Evolutionary conservation across 53 echinoderm and acorn worm genomes (phyloP), one percentile per base, ranked within the genome.

Genomic region (Actinopyga echinites): DNA sequence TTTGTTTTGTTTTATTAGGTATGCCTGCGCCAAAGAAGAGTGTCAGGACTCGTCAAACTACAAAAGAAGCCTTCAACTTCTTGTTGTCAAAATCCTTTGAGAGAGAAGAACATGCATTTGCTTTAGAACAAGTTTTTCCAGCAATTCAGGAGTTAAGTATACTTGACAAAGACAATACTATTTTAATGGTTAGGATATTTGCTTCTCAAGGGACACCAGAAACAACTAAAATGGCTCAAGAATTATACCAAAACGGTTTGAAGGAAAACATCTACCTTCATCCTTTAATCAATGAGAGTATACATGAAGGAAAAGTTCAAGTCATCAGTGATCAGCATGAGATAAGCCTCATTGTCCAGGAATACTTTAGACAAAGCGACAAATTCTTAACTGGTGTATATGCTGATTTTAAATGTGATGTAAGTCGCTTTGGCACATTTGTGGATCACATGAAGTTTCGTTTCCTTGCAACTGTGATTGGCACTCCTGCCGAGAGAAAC

Each of bases 241-340:
- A 71, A 25, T n/a, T 71, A 23, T 44, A 23, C n/a, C 71, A n/a
- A 2, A 26, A n/a, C 9, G 71, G 71, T 71, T 28, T 71, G 34
- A 25, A 44, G 15, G 71, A 71, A 44, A 24, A 42, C 4, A 24
- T 44, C 10, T 71, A 71, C 23, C 23, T 71, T 25, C 15, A 4
- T 25, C 71, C 22, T 25, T 17, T 22, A 19, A 42, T 71, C 42
- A 71, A 42, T 21, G 71, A 71, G 24, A 44, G 44, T 21, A 24
- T 71, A 6, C 71, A 71, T 10, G 71, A 71, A 34, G 71, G 71
- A 13, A 71, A 44, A 22, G 44, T 71, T 71, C 71, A 71, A 40
- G 71, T 42, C 44, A 19, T 19, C 28, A 42, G 4, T 25, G 44
- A 23, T 40, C 20, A 24, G 19, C 24, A 42, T 11, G 71, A 71